Base-by-base conservation (phyloP, 2,797 vertebrate species). In the Bovichtus variegatus region DNA sequence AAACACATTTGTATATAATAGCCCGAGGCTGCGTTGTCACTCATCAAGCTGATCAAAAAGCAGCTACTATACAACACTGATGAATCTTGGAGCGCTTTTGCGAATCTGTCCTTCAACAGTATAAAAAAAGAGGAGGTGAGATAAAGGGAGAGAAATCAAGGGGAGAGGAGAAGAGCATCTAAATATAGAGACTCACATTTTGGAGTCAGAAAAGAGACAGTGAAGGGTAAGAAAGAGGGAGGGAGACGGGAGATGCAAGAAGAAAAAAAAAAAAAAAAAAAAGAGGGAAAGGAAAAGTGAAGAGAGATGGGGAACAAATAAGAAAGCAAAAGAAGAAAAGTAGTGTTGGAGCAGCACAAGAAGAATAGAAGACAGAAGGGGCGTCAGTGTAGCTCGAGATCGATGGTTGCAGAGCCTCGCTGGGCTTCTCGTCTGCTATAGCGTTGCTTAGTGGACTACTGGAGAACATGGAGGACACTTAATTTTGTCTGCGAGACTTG, bases 41-140 rank as follows among this genome's bases (percentile, higher is more conserved):
- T 93, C 91, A 93, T 93, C 89, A 93, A 77, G 89, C 80, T 92
- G 92, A 93, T 93, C 92, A 93, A 93, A 92, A 92, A 83, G 88
- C 81, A 74, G 76, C 85, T 54, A 85, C 85, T 75, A 86, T 77
- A 78, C 86, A 87, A 90, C 85, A 76, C 82, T 74, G 92, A 90
- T 86, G 86, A 89, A 91, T 88, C 88, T 91, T 50, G 15, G 74
- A 83, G 84, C 57, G 78, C 75, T 89, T 91, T 80, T 83, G 80
- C 74, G 25, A 89, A 89, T 90, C 90, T 87, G 90, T 93, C 92
- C 92, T 93, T 94, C 92, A 91, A 85, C 44, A 5, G 82, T 27
- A 62, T 27, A 62, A 63, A 78, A 67, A 90, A 89, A 87, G 82
- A 84, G 73, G 82, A 88, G 84, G 81, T 89, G 84, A 91, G 90